Percentiles rank a stretch among this genome's conserved stretches.
These are phyloP conservation scores for Lepus americanus DNA, from an alignment of 2,113 vertebrate species.

Conservation along the genomic window DNA sequence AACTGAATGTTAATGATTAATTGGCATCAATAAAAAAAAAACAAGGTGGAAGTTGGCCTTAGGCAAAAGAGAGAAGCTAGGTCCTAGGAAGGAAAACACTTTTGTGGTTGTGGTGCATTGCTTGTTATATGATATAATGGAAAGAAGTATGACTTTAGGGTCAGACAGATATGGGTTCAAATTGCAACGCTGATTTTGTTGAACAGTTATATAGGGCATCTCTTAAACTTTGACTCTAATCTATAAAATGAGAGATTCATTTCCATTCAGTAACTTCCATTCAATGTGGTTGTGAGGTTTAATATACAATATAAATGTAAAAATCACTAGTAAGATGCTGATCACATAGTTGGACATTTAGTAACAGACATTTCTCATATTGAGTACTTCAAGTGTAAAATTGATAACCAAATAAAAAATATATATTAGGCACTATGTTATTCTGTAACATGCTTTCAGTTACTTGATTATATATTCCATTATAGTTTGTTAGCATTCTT, in stretches of 20 bases:
- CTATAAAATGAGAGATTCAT: neutral
- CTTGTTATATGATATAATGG: neutral
- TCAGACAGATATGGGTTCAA: neutral
- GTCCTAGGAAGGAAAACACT: conserved; percentile 37
- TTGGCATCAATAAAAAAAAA: neutral
- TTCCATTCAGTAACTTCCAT: neutral
- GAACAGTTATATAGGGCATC: neutral
- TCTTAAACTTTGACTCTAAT: neutral
- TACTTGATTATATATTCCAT: conserved; percentile 43
- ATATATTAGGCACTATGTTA: neutral
- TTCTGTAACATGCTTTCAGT: neutral
- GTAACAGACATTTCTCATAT: neutral
- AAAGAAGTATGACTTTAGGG: conserved; percentile 12
- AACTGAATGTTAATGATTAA: conserved; percentile 45
- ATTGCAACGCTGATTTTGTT: neutral
- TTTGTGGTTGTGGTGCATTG: neutral
- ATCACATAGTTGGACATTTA: neutral
- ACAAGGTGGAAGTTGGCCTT: conserved; percentile 40
- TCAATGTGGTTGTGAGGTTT: neutral
- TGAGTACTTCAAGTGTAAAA: neutral
- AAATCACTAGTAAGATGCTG: neutral
- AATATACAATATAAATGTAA: neutral
- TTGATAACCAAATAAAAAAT: neutral
- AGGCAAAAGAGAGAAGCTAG: conserved; percentile 54
- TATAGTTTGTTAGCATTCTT: neutral